Evolutionary conservation across 2,113 vertebrate species (phyloP).

Genomic region (Zapus hudsonius): DNA sequence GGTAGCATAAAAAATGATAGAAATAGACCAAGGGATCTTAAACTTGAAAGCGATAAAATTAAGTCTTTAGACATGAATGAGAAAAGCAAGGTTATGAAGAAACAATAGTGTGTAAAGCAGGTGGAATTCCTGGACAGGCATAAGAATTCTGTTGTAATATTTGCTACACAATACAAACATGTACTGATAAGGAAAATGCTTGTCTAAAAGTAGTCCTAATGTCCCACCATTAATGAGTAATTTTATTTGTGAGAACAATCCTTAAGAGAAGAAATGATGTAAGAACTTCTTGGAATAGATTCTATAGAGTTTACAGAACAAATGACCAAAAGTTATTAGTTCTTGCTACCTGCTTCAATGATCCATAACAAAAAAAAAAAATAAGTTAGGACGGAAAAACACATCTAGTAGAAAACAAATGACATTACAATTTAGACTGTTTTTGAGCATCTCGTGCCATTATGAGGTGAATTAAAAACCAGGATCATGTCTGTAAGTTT

Average conservation of each 20-base stretch:
- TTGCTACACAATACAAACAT: background rate
- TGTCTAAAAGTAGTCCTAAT: background rate
- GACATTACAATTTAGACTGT: background rate
- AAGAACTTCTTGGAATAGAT: background rate
- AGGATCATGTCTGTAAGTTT: background rate
- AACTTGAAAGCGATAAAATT: background rate
- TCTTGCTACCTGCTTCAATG: background rate
- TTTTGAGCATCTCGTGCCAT: background rate
- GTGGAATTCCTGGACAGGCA: background rate
- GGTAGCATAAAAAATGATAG: background rate
- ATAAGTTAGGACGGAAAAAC: background rate
- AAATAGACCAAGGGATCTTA: background rate
- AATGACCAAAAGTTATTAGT: background rate
- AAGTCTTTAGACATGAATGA: background rate
- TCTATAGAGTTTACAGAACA: background rate
- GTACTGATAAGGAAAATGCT: background rate
- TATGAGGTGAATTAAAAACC: background rate
- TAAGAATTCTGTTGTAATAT: background rate
- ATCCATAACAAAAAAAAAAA: slow-evolving; percentile 12
- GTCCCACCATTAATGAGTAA: background rate
- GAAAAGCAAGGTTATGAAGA: background rate
- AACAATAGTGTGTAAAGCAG: background rate
- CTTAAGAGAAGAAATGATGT: background rate
- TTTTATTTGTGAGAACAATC: background rate
- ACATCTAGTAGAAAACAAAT: background rate